Conservation (phyloP, 1,140 invertebrate species). For the Drosophila dunni region DNA sequence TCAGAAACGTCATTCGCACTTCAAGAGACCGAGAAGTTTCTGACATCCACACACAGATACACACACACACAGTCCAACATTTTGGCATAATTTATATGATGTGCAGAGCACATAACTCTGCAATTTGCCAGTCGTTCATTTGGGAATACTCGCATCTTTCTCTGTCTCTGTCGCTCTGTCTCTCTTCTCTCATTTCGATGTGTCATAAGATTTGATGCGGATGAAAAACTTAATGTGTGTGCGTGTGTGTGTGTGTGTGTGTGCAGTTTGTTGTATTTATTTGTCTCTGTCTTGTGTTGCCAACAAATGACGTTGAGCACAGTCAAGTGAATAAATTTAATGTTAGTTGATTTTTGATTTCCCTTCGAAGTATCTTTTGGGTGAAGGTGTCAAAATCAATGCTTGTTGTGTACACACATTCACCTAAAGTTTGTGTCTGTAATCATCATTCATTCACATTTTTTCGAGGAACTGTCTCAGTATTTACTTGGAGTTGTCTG, state of each 20-base stretch:
- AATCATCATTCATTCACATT: constrained; percentile 3
- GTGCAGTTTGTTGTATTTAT: constrained; percentile 9
- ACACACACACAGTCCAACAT: constrained; percentile 22
- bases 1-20: constrained; percentile 35
- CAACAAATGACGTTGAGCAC: constrained; percentile 19
- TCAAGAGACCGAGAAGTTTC: constrained; percentile 24
- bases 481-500: not conserved
- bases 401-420: constrained; percentile 5
- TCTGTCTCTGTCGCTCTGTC: not conserved
- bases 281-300: constrained; percentile 3
- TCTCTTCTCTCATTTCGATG: constrained; percentile 14
- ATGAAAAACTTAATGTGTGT: constrained; percentile 14
- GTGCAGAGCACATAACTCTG: constrained; percentile 46
- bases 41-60: constrained; percentile 14
- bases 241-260: constrained; percentile 13
- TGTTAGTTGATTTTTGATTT: constrained; percentile 17
- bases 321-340: constrained; percentile 42
- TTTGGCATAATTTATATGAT: constrained; percentile 50
- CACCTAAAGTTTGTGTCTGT: too few relatives aligned
- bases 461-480: constrained; percentile 1
- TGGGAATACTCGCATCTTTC: constrained; percentile 22
- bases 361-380: not conserved
- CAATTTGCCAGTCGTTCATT: constrained; percentile 53
- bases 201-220: constrained; percentile 32
- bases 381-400: constrained; percentile 31